Conservation (phyloP, 2,888 invertebrate genomes). For the Harmothoe impar region DNA sequence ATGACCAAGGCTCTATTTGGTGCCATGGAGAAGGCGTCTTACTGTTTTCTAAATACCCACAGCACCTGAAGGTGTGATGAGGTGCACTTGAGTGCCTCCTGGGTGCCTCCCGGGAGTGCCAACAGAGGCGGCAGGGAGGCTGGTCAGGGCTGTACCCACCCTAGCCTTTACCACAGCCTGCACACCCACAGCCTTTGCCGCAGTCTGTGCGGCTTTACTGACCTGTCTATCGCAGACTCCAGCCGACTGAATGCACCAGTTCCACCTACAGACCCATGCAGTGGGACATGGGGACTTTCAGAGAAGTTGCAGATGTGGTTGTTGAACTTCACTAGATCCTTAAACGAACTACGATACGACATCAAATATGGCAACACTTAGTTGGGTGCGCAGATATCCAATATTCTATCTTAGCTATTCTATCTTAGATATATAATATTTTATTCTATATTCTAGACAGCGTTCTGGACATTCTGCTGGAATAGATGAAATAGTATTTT, state of each 20-base stretch:
- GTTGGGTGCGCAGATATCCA: no score
- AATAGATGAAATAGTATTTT: no score
- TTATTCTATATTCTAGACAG: no score
- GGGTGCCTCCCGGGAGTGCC: conserved; percentile 13
- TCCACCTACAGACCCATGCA: not conserved
- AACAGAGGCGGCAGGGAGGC: conserved; percentile 20
- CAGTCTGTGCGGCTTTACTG: not conserved
- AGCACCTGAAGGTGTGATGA: conserved; percentile 19
- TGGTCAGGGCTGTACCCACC: not conserved
- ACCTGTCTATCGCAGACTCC: conserved; percentile 10
- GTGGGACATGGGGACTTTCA: not conserved
- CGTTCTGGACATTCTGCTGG: no score
- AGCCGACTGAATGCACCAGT: conserved; percentile 43
- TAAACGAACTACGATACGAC: no score
- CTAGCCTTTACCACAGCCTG: not conserved
- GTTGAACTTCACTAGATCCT: no score
- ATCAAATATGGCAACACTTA: no score
- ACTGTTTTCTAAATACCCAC: not conserved
- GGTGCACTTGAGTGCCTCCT: not conserved
- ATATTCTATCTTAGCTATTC: no score
- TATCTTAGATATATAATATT: no score
- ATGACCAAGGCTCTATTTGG: not conserved
- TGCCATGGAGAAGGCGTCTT: not conserved
- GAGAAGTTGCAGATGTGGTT: no score
- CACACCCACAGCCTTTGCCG: not conserved